Evolutionary conservation across 1,140 invertebrate species (phyloP).

Genomic region (Eufriesea mexicana): DNA sequence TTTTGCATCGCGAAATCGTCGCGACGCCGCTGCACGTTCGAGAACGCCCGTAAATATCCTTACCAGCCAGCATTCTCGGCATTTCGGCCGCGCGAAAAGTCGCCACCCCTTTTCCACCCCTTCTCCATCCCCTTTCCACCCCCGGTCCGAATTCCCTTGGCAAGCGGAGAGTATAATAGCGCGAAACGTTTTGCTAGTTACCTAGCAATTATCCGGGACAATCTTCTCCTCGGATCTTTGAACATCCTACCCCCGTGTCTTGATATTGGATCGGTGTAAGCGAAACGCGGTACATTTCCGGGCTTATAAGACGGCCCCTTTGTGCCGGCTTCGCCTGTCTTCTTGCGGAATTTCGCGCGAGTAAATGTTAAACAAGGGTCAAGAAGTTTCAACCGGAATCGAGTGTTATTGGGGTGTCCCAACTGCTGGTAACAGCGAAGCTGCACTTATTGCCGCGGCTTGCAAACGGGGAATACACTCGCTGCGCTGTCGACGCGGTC

Average conservation of each 20-base stretch:
- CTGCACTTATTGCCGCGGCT: not conserved
- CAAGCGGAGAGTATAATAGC: not conserved
- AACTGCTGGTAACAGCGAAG: not conserved
- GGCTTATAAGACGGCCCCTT: not conserved
- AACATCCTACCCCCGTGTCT: not conserved
- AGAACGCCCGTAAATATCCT: constrained; percentile 17
- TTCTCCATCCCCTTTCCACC: not conserved
- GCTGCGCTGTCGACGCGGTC: not conserved
- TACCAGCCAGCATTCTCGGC: not conserved
- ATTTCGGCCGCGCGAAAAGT: constrained; percentile 9
- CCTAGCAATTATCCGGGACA: constrained; percentile 7
- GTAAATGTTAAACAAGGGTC: not conserved
- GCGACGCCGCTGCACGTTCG: constrained; percentile 9
- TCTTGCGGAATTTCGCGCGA: not conserved
- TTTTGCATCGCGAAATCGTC: constrained; percentile 49
- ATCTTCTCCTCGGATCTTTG: constrained; percentile 1
- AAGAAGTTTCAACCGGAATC: constrained; percentile 1
- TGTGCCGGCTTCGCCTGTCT: not conserved
- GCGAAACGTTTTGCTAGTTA: constrained; percentile 28
- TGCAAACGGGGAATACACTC: not conserved
- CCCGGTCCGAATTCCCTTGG: not conserved
- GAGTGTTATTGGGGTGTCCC: constrained; percentile 4
- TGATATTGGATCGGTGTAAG: constrained; percentile 7
- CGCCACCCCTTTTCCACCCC: too few relatives aligned
- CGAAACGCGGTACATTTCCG: not conserved